These are phyloP conservation scores for Kryphioiulus occultus DNA, from an alignment of 2,888 invertebrate genomes.

Conservation along the genomic window DNA sequence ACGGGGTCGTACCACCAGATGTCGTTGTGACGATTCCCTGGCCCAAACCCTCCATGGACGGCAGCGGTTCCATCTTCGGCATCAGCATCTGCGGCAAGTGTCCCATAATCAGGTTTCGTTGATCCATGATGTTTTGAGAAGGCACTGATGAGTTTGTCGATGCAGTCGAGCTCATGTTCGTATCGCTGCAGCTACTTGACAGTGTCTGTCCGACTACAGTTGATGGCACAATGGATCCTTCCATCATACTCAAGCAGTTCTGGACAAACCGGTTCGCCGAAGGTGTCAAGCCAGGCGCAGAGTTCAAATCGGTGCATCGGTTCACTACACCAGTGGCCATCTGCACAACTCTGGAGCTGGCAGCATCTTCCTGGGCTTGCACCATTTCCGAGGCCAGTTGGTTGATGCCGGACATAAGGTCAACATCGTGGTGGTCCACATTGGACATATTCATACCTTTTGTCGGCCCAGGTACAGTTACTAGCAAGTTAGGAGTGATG, in stretches of 20 bases:
- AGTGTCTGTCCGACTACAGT: not conserved
- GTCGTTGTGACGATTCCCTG: not conserved
- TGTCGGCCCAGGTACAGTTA: too few relatives aligned
- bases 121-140: not conserved
- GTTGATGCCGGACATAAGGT: slow-evolving; percentile 47
- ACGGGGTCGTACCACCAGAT: not conserved
- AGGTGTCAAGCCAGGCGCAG: not conserved
- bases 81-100: not conserved
- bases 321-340: not conserved
- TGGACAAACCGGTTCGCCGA: not conserved
- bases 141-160: not conserved
- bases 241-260: not conserved
- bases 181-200: not conserved
- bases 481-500: not conserved
- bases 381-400: slow-evolving; percentile 48
- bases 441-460: too few relatives aligned
- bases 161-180: too few relatives aligned
- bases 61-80: not conserved
- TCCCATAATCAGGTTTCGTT: not conserved
- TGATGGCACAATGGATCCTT: not conserved
- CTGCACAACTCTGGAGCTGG: not conserved
- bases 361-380: slow-evolving; percentile 15
- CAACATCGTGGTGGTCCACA: slow-evolving; percentile 31
- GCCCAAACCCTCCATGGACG: not conserved
- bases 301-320: not conserved